phyloP scores from a whole-genome alignment of 1,140 invertebrate species.

The Scaptomyza montana region DNA sequence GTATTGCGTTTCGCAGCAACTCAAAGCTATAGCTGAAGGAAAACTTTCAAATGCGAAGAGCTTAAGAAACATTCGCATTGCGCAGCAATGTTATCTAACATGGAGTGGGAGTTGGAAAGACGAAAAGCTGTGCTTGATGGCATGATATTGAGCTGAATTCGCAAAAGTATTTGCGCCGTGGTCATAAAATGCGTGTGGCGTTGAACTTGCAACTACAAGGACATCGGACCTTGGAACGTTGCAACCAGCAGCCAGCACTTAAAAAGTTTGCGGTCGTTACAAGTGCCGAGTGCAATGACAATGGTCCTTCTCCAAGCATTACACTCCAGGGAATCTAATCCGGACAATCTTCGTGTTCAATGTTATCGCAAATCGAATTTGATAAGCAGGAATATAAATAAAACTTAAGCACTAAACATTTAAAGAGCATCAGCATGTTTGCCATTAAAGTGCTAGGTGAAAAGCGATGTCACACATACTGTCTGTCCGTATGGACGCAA shows the following conservation, averaged over 20 bases:
- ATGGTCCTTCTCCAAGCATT: conserved; percentile 4
- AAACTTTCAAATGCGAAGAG: conserved; percentile 38
- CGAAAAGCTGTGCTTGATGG: neutral
- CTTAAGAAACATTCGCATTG: conserved; percentile 2
- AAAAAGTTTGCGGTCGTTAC: conserved; percentile 41
- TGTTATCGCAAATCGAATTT: conserved; percentile 39
- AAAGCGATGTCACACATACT: neutral
- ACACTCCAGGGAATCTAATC: neutral
- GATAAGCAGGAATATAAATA: conserved; percentile 18
- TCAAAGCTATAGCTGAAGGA: neutral
- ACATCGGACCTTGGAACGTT: conserved; percentile 4
- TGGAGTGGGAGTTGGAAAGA: neutral
- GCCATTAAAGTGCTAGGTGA: neutral
- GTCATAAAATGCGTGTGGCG: conserved; percentile 40
- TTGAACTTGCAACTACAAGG: conserved; percentile 16
- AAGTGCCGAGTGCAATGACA: conserved; percentile 26
- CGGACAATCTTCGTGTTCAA: conserved; percentile 22
- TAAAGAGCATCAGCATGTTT: conserved; percentile 1
- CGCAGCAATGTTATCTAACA: neutral
- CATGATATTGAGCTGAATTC: conserved; percentile 16
- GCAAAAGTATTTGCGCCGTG: conserved; percentile 28
- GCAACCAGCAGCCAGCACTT: conserved; percentile 29
- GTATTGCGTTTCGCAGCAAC: neutral
- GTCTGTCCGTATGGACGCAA: too few relatives aligned
- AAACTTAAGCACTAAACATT: conserved; percentile 8